Evolutionary conservation across 2,888 invertebrate species (phyloP), one percentile per base, ranked within the genome.

Genomic region (Ashinkailepas kermadecensis): DNA sequence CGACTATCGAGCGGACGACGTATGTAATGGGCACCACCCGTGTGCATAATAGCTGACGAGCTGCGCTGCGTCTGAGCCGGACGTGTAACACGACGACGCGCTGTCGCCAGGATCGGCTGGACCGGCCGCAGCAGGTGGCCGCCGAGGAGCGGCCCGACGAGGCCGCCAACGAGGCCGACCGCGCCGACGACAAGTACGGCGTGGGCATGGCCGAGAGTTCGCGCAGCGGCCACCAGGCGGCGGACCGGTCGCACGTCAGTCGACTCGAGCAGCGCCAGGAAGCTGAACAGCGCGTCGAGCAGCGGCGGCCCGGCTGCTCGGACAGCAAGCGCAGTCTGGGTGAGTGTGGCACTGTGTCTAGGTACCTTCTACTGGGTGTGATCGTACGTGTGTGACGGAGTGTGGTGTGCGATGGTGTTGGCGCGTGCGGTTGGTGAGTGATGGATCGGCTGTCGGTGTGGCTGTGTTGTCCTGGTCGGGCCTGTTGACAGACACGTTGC

Each of bases 131-230:
- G 54, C 74, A 39, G 54, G 54, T 21, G 54, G 54, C 74, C 15
- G 74, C 74, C 74, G 74, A 74, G 54, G 54, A 74, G 39, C 74
- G 54, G 54, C 54, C 74, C 8, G 74, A 39, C 13, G 74, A 74
- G 18, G 15, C 12, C 39, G 25, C 23, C 67, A n/a, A n/a, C 25
- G 10, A 25, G 18, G 74, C 83, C 15, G 83, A 84, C 81, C 67
- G 81, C 23, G 83, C 83, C 39, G 83, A 84, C 57, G 85, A 88
- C 84, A 85, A 85, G 81, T 86, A 88, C 64, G 86, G 86, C 13
- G 86, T 86, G 59, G 88, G 88, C 39, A 87, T 89, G 62, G 86
- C 89, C 56, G 89, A 90, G 86, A 88, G 89, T 83, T 89, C 78
- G 10, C 83, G 83, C 39, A 54, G 74, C 25, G 81, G 83, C 21